A percentile compares a stretch with the other conserved stretches of the same genome.
phyloP scores from a whole-genome alignment of 2,113 vertebrate species.

The Pseudolaguvia tuberculata region DNA sequence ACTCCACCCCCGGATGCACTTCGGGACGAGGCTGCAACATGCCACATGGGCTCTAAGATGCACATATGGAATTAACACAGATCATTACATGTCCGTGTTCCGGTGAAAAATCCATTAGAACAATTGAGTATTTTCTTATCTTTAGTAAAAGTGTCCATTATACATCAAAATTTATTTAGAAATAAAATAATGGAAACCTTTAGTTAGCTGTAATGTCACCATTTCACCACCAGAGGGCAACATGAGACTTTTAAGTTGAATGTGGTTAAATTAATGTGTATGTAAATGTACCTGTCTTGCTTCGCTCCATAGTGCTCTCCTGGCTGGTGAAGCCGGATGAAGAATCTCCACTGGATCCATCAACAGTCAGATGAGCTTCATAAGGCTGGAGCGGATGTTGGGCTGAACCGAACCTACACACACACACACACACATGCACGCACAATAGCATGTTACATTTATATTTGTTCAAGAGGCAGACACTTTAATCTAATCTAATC shows the following conservation, averaged over 20 bases:
- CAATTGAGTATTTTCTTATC: too few relatives aligned
- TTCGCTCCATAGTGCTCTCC: constrained; percentile 84
- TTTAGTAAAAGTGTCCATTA: too few relatives aligned
- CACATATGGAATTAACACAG: not conserved
- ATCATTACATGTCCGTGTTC: not conserved
- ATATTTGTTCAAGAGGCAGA: not conserved
- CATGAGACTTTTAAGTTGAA: not conserved
- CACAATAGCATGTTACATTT: not conserved
- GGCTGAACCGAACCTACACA: constrained; percentile 66
- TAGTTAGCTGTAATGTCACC: not conserved
- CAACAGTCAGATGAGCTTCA: constrained; percentile 72
- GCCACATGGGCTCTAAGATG: constrained; percentile 82
- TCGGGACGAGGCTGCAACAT: constrained; percentile 72
- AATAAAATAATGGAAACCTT: too few relatives aligned
- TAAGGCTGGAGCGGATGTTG: constrained; percentile 69
- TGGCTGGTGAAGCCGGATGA: constrained; percentile 82
- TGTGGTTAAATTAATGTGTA: not conserved
- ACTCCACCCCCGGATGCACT: constrained; percentile 61
- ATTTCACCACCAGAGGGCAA: constrained; percentile 35
- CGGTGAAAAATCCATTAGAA: too few relatives aligned
- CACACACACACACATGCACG: constrained; percentile 21
- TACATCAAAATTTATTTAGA: too few relatives aligned
- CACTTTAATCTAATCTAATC: not conserved
- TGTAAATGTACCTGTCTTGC: constrained; percentile 74
- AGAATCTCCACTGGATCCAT: constrained; percentile 79